phyloP scores from a whole-genome alignment of 2,888 invertebrate genomes.

The Cryptops parisi region DNA sequence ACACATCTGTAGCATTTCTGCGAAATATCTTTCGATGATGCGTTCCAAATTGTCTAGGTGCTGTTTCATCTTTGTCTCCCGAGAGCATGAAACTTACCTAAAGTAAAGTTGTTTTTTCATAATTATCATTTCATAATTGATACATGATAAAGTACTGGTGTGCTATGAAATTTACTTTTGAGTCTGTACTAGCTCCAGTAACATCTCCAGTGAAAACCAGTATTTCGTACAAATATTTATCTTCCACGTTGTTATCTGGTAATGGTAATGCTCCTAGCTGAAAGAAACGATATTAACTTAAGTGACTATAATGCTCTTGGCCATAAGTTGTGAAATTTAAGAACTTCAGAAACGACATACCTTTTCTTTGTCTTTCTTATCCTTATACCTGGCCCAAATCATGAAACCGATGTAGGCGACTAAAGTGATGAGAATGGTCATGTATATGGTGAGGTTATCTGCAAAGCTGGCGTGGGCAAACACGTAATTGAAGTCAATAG shows the following conservation, averaged over 20 bases:
- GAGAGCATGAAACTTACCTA: conserved; percentile 22
- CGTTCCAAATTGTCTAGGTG: conserved; percentile 22
- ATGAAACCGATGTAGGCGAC: conserved; percentile 30
- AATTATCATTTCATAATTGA: no score
- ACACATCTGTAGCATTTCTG: conserved; percentile 26
- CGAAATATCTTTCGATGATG: conserved; percentile 25
- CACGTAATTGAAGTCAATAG: conserved; percentile 36
- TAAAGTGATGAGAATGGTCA: conserved; percentile 32
- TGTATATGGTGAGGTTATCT: conserved; percentile 36
- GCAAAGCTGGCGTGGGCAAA: conserved; percentile 34
- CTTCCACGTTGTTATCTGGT: conserved; percentile 2
- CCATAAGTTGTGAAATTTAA: no score
- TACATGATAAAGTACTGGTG: no score
- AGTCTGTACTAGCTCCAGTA: conserved; percentile 3
- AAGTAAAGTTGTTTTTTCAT: not conserved
- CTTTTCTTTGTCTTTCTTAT: conserved; percentile 27
- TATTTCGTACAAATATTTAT: conserved; percentile 10
- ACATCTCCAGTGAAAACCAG: conserved; percentile 7
- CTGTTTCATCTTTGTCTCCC: conserved; percentile 27
- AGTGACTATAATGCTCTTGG: no score
- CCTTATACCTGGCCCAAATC: conserved; percentile 34
- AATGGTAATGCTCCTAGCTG: conserved; percentile 8
- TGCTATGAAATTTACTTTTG: not conserved
- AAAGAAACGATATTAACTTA: no score
- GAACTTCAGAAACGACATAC: no score